Conservation (phyloP, 2,797 vertebrate species). For the Amniataba percoides region DNA sequence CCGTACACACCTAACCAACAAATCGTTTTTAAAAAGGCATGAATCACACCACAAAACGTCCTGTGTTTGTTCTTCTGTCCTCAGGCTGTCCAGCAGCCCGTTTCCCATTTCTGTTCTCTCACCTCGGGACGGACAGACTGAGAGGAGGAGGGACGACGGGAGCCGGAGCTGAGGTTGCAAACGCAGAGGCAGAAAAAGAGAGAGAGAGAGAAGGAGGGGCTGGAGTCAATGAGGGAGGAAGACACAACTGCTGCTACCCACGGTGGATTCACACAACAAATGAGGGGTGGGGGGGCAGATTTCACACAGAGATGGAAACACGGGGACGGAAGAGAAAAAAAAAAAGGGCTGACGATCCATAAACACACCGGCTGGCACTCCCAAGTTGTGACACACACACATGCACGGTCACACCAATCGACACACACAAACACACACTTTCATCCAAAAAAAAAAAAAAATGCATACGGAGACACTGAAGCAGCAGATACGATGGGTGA, state of each 20-base stretch:
- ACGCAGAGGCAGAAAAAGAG: slow-evolving; percentile 41
- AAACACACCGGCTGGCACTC: slow-evolving; percentile 63
- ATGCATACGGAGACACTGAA: slow-evolving; percentile 29
- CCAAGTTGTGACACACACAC: slow-evolving; percentile 39
- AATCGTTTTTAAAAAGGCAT: slow-evolving; percentile 6
- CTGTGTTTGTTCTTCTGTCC: slow-evolving; percentile 58
- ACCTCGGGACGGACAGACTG: slow-evolving; percentile 85
- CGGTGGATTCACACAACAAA: slow-evolving; percentile 73
- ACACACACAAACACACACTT: slow-evolving; percentile 47
- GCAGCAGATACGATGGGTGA: slow-evolving; percentile 44
- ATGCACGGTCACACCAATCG: slow-evolving; percentile 47
- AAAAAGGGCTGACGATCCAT: slow-evolving; percentile 68
- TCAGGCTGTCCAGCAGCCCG: slow-evolving; percentile 86
- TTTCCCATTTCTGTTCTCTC: slow-evolving; percentile 86
- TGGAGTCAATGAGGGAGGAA: slow-evolving; percentile 71
- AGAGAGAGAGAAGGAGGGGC: slow-evolving; percentile 27
- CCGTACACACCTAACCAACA: neutral
- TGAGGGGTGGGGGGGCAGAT: slow-evolving; percentile 72
- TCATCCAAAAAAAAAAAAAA: too few species aligned
- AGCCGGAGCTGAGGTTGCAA: slow-evolving; percentile 79
- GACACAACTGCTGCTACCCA: slow-evolving; percentile 77
- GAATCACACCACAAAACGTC: slow-evolving; percentile 24
- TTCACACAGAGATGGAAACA: slow-evolving; percentile 63
- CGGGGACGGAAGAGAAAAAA: slow-evolving; percentile 10
- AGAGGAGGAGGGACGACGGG: slow-evolving; percentile 85